Percentiles rank a stretch among this genome's conserved stretches.
These are phyloP conservation scores for Notarius lentiginosus DNA, from an alignment of 2,113 vertebrate genomes.

Conservation along the genomic window DNA sequence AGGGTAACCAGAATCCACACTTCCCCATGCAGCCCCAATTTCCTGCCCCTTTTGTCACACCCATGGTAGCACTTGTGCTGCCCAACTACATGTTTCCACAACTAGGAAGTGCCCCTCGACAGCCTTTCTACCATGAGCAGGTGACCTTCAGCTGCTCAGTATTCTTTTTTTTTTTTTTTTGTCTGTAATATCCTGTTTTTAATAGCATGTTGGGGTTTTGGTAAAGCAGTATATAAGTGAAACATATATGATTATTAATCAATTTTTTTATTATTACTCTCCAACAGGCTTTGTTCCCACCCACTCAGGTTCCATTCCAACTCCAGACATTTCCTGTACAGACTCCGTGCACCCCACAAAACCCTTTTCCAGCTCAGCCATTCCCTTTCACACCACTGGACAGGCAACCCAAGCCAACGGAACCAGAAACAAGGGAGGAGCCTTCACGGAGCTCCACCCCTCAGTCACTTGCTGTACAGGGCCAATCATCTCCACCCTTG, in stretches of 20 bases:
- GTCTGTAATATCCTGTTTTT: background rate
- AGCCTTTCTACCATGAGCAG: conserved; percentile 64
- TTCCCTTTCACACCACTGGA: conserved; percentile 65
- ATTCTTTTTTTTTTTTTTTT: background rate
- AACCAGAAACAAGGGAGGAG: conserved; percentile 59
- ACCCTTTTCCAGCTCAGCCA: conserved; percentile 59
- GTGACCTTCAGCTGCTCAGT: conserved; percentile 53
- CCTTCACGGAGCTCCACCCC: conserved; percentile 77
- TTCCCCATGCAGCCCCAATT: conserved; percentile 68
- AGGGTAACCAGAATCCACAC: conserved; percentile 61
- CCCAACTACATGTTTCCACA: conserved; percentile 81
- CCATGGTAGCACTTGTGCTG: conserved; percentile 82
- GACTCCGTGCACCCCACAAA: conserved; percentile 59
- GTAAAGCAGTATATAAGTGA: background rate
- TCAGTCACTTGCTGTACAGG: conserved; percentile 64
- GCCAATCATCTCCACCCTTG: conserved; percentile 75
- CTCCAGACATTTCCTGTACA: conserved; percentile 51
- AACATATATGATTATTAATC: background rate
- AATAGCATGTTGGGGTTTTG: background rate
- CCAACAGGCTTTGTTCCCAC: conserved; percentile 54
- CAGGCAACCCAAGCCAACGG: conserved; percentile 64
- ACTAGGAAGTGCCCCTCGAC: conserved; percentile 63
- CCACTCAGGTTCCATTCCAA: conserved; percentile 49
- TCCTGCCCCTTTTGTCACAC: conserved; percentile 75
- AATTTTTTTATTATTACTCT: background rate